Percentiles rank a stretch among this genome's conserved stretches.
Conservation (phyloP, 1,140 invertebrate genomes). For the Muscidifurax raptorellus region DNA sequence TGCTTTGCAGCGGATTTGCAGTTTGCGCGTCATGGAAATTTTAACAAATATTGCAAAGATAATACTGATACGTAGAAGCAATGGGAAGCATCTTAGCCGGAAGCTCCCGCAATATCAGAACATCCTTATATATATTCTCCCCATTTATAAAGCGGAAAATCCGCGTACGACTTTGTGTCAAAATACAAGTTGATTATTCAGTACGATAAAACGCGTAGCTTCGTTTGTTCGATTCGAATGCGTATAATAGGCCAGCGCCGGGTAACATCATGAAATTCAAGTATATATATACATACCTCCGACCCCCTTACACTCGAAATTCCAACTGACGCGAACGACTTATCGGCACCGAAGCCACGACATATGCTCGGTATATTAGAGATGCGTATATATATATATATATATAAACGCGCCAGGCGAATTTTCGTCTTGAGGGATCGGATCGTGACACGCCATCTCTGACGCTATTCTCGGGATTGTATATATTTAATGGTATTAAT, state of each 20-base stretch:
- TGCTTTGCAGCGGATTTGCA: no score
- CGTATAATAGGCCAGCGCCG: background rate
- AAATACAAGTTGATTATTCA: constrained; percentile 26
- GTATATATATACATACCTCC: constrained; percentile 24
- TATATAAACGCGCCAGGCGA: background rate
- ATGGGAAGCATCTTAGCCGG: no score
- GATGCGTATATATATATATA: no score
- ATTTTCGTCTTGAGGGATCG: background rate
- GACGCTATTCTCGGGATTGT: no score
- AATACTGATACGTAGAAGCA: no score
- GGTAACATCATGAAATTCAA: constrained; percentile 49
- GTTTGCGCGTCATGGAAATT: no score
- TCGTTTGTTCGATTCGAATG: constrained; percentile 9
- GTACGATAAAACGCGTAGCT: constrained; percentile 22
- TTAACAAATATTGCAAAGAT: no score
- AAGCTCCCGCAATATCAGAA: no score
- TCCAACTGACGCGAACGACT: constrained; percentile 5
- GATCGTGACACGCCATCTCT: background rate
- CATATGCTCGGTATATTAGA: constrained; percentile 9
- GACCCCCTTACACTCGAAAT: constrained; percentile 16
- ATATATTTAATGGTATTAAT: background rate
- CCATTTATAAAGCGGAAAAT: background rate
- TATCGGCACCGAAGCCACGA: background rate
- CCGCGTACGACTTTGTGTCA: background rate
- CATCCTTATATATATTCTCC: no score